phyloP scores from a whole-genome alignment of 2,113 vertebrate genomes.

The Ictalurus furcatus region DNA sequence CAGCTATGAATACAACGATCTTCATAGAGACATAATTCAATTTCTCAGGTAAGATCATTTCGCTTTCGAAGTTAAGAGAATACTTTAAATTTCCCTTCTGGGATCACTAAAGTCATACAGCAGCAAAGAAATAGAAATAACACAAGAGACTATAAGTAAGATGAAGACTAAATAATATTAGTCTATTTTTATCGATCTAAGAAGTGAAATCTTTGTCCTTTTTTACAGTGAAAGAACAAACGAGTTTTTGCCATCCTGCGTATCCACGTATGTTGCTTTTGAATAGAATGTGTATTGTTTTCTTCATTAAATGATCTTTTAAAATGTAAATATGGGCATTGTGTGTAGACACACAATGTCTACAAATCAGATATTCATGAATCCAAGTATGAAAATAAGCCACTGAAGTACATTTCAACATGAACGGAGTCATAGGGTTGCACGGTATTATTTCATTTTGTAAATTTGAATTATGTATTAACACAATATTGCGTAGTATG shows the following conservation, averaged over 20 bases:
- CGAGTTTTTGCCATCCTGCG: not conserved
- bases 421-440: not conserved
- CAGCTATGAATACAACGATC: not conserved
- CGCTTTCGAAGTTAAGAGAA: not conserved
- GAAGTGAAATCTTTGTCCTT: not conserved
- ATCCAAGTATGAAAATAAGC: too few relatives aligned
- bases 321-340: not conserved
- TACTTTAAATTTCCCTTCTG: not conserved
- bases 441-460: too few relatives aligned
- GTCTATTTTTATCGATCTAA: not conserved
- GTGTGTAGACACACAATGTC: too few relatives aligned
- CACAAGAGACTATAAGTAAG: not conserved
- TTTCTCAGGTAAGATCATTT: not conserved
- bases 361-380: too few relatives aligned
- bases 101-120: not conserved
- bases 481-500: too few relatives aligned
- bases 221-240: not conserved
- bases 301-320: too few relatives aligned
- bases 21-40: not conserved
- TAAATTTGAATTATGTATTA: too few relatives aligned
- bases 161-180: not conserved
- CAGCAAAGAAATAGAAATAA: not conserved
- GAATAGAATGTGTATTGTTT: not conserved
- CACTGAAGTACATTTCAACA: too few relatives aligned
- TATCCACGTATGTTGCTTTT: not conserved